Evolutionary conservation across 2,113 vertebrate genomes (phyloP).

Genomic region (Lethenteron reissneri): DNA sequence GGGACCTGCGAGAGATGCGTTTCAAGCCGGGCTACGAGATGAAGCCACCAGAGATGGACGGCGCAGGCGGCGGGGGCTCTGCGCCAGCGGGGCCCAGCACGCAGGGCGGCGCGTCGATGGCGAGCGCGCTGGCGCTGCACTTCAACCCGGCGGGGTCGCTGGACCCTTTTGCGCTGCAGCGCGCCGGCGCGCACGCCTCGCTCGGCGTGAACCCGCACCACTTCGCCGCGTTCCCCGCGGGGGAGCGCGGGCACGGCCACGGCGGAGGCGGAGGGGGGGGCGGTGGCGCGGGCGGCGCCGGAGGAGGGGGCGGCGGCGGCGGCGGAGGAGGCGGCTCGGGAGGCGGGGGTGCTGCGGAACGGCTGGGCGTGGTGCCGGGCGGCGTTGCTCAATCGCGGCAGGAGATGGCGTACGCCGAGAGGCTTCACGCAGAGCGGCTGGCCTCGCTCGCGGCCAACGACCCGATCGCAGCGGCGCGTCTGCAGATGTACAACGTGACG

Average conservation of each 20-base stretch:
- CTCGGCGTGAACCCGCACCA: constrained; percentile 21
- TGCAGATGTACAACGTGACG: constrained; percentile 95
- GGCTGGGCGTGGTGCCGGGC: too few relatives aligned
- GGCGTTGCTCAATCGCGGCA: constrained; percentile 19
- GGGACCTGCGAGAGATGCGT: constrained; percentile 47
- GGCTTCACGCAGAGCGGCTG: constrained; percentile 38
- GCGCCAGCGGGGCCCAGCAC: too few relatives aligned
- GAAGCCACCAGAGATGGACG: constrained; percentile 80
- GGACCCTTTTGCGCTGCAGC: constrained; percentile 21
- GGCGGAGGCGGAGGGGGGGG: constrained; percentile 21
- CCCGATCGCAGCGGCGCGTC: constrained; percentile 20
- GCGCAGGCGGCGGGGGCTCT: neutral
- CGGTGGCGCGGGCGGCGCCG: constrained; percentile 34
- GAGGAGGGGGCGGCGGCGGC: constrained; percentile 62
- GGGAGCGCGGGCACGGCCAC: constrained; percentile 10
- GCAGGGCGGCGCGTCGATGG: too few relatives aligned
- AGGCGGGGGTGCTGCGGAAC: too few relatives aligned
- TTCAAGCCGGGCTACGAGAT: constrained; percentile 84
- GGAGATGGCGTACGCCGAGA: constrained; percentile 50
- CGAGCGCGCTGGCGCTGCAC: too few relatives aligned
- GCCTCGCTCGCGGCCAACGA: constrained; percentile 54
- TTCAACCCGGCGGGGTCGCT: too few relatives aligned
- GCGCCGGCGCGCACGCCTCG: constrained; percentile 21
- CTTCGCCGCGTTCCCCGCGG: too few relatives aligned
- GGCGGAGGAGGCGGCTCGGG: constrained; percentile 31